These are phyloP conservation scores for Stratiomys singularior DNA, from an alignment of 2,888 invertebrate genomes.

Conservation along the genomic window DNA sequence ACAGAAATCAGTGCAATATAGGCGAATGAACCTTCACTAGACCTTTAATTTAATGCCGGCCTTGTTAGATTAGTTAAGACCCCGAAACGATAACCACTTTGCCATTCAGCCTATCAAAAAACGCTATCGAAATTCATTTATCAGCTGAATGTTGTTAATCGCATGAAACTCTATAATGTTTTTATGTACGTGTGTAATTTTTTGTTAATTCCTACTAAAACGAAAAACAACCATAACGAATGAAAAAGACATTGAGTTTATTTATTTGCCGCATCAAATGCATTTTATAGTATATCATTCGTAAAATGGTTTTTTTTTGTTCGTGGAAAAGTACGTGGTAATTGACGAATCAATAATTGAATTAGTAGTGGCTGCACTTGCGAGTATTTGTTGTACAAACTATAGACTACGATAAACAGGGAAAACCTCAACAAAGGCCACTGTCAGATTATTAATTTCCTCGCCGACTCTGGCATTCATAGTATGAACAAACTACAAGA, in stretches of 20 bases:
- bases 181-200: neutral
- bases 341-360: constrained; percentile 22
- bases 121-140: constrained; percentile 17
- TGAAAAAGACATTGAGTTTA: neutral
- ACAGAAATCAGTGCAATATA: neutral
- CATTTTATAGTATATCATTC: neutral
- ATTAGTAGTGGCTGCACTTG: neutral
- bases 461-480: neutral
- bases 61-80: constrained; percentile 35
- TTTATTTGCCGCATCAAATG: neutral
- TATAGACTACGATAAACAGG: constrained; percentile 14
- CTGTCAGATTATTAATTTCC: constrained; percentile 29
- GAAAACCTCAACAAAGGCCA: constrained; percentile 33
- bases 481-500: neutral
- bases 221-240: no score
- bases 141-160: constrained; percentile 15
- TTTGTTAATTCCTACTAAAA: no score
- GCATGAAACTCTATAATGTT: neutral
- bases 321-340: neutral
- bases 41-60: constrained; percentile 13
- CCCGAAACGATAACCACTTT: neutral
- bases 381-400: neutral
- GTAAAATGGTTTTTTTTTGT: neutral
- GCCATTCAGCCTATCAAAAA: neutral
- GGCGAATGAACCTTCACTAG: constrained; percentile 17